Conservation (phyloP, 2,113 vertebrate genomes). For the Taurulus bubalis region DNA sequence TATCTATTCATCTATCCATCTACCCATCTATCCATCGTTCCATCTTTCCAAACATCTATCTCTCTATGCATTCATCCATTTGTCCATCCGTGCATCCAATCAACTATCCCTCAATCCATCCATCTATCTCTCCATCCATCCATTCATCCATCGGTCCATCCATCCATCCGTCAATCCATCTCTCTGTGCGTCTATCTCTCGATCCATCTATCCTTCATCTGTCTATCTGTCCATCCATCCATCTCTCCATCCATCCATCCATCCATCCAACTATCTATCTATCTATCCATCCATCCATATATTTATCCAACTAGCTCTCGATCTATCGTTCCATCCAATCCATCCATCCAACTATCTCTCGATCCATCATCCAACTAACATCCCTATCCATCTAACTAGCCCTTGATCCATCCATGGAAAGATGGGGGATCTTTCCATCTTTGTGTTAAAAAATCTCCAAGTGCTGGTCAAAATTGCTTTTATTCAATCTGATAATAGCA, state of each 20-base stretch:
- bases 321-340: not conserved
- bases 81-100: no score
- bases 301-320: not conserved
- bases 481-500: constrained; percentile 13
- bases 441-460: not conserved
- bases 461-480: constrained; percentile 7
- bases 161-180: not conserved
- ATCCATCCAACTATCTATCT: not conserved
- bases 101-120: no score
- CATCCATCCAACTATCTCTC: not conserved
- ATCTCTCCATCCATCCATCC: not conserved
- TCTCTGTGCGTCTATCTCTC: no score
- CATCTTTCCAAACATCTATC: no score
- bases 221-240: not conserved
- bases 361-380: not conserved
- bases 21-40: not conserved
- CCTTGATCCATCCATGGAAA: not conserved
- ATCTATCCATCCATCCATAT: not conserved
- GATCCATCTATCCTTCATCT: not conserved
- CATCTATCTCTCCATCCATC: not conserved
- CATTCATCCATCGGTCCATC: not conserved
- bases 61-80: no score
- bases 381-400: not conserved
- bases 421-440: not conserved
- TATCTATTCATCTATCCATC: not conserved